A percentile compares a stretch with the other conserved stretches of the same genome.
These are phyloP conservation scores for Platorchestia sp. DNA, from an alignment of 1,140 invertebrate genomes.

Conservation along the genomic window DNA sequence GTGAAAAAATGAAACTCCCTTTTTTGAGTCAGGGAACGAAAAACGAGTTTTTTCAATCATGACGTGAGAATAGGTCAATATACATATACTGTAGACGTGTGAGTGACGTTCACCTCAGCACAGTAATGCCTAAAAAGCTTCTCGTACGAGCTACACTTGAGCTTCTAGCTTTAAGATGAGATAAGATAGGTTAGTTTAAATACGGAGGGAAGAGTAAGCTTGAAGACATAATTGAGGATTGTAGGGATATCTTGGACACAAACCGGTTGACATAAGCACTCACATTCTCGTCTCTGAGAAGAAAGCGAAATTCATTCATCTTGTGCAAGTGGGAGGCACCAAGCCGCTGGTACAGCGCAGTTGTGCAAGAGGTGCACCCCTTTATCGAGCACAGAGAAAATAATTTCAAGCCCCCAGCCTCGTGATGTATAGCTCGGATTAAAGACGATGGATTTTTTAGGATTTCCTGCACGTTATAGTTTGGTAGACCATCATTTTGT, in stretches of 20 bases:
- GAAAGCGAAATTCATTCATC: neutral
- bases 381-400: neutral
- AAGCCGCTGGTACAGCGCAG: neutral
- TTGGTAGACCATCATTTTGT: too few species aligned
- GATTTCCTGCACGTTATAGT: too few species aligned
- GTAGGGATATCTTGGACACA: neutral
- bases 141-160: neutral
- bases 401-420: neutral
- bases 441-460: too few species aligned
- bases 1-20: neutral
- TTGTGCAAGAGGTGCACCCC: neutral
- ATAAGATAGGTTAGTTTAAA: too few species aligned
- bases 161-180: too few species aligned
- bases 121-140: neutral
- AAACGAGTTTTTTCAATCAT: neutral
- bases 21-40: neutral
- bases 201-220: too few species aligned
- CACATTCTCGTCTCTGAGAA: neutral
- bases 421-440: neutral
- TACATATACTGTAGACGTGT: too few species aligned
- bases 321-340: neutral
- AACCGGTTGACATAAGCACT: neutral
- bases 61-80: too few species aligned
- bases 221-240: neutral
- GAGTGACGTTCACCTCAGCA: neutral